A percentile compares a stretch with the other conserved stretches of the same genome.
Conservation (phyloP, 2,113 vertebrate species). For the Brienomyrus longianalis region DNA sequence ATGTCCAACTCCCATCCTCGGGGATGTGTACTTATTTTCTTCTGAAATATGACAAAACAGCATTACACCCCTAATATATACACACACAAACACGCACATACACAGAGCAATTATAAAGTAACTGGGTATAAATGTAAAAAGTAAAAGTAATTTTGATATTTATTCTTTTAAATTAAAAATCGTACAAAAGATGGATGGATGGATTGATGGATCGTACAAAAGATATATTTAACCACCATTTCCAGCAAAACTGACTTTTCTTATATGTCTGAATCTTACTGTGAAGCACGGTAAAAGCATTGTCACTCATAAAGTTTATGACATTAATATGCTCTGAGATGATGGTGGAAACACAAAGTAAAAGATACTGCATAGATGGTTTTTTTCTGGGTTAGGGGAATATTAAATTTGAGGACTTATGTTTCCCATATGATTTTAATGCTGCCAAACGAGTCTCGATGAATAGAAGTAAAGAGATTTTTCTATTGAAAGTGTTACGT, state of each 20-base stretch:
- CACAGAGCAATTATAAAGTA: background rate
- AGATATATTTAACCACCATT: background rate
- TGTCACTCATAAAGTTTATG: conserved; percentile 18
- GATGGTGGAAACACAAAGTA: conserved; percentile 11
- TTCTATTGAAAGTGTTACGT: background rate
- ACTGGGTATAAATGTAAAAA: background rate
- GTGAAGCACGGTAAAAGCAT: background rate
- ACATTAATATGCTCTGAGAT: conserved; percentile 20
- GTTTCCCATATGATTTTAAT: conserved; percentile 9
- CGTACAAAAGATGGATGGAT: background rate
- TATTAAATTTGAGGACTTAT: conserved; percentile 10
- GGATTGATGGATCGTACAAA: no score
- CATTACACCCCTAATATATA: background rate
- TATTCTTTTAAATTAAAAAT: background rate
- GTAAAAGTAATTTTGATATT: background rate
- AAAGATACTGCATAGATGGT: background rate
- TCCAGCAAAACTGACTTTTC: background rate
- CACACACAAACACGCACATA: background rate
- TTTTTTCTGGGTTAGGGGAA: background rate
- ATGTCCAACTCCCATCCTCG: background rate
- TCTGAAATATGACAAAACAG: background rate
- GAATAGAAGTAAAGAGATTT: conserved; percentile 8
- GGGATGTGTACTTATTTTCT: background rate
- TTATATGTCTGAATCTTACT: background rate
- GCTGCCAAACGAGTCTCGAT: conserved; percentile 3